A percentile compares a stretch with the other conserved stretches of the same genome.
Conservation (phyloP, 2,888 invertebrate species). For the Escarpia spicata region DNA sequence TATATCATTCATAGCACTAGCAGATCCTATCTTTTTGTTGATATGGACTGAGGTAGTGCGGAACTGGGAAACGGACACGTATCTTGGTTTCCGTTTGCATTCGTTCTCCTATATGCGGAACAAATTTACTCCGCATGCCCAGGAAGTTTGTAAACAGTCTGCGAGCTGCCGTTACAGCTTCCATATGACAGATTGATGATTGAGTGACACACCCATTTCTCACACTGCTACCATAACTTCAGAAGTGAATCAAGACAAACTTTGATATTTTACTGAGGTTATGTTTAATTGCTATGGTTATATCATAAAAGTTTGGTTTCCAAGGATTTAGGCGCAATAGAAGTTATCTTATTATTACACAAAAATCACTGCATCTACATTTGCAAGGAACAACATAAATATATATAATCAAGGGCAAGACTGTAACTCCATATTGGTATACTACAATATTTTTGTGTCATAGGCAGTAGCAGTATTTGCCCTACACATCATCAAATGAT, state of each 20-base stretch:
- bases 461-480: too few relatives aligned
- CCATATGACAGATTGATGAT: not conserved
- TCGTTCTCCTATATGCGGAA: not conserved
- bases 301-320: not conserved
- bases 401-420: too few relatives aligned
- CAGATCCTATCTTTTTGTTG: not conserved
- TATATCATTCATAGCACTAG: not conserved
- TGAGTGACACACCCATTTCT: conserved; percentile 12
- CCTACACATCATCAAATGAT: too few relatives aligned
- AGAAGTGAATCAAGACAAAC: not conserved
- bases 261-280: not conserved
- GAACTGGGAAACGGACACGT: not conserved
- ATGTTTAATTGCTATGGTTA: not conserved
- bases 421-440: too few relatives aligned
- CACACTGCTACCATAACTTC: not conserved
- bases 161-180: not conserved
- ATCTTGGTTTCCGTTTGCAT: not conserved
- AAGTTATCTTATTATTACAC: too few relatives aligned
- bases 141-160: not conserved
- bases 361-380: too few relatives aligned
- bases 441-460: too few relatives aligned
- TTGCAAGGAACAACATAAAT: too few relatives aligned
- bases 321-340: too few relatives aligned
- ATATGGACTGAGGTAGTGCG: not conserved
- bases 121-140: not conserved